Conservation (phyloP, 2,888 invertebrate genomes). For the Agrenia bidenticulata region DNA sequence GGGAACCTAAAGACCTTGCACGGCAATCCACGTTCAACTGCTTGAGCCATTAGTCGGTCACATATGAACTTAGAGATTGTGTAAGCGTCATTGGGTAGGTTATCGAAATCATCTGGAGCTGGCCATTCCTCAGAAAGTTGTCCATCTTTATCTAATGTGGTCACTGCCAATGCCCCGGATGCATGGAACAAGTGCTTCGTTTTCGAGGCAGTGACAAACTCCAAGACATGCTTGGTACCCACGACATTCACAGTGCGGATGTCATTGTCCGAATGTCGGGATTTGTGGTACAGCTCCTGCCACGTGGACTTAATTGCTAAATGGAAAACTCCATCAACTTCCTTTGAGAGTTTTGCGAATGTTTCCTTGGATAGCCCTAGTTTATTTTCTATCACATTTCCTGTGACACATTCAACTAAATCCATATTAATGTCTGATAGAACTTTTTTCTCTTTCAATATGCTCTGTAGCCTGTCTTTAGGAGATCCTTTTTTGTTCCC, state of each 20-base stretch:
- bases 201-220: conserved; percentile 8
- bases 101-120: conserved; percentile 1
- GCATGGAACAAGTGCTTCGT: conserved; percentile 20
- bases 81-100: conserved; percentile 6
- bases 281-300: conserved; percentile 30
- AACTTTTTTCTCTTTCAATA: background rate
- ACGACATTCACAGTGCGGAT: conserved; percentile 23
- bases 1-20: conserved; percentile 3
- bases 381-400: background rate
- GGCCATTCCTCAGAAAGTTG: conserved; percentile 2
- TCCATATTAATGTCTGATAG: background rate
- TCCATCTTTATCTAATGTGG: background rate
- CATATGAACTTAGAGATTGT: conserved; percentile 8
- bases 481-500: background rate
- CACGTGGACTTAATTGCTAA: conserved; percentile 35
- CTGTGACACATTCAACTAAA: background rate
- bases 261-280: conserved; percentile 7
- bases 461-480: background rate
- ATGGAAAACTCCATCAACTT: conserved; percentile 34
- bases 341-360: conserved; percentile 19
- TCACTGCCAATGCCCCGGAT: background rate
- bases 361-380: conserved; percentile 18
- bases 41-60: conserved; percentile 7
- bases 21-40: background rate
- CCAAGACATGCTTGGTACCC: conserved; percentile 16